Evolutionary conservation across 2,888 invertebrate species (phyloP).

Genomic region (Lithophane socia): DNA sequence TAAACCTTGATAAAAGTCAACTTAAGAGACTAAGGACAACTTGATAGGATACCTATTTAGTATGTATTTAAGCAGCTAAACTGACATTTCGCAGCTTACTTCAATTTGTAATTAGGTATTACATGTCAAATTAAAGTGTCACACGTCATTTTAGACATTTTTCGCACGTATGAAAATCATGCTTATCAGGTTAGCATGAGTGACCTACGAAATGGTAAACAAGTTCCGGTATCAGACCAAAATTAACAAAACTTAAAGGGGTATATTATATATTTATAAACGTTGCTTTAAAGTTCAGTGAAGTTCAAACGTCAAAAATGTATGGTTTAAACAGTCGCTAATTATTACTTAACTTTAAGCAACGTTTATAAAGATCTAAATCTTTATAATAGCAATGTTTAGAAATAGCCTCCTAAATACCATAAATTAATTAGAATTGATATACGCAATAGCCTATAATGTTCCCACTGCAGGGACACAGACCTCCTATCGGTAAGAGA

Average conservation of each 20-base stretch:
- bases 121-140: neutral
- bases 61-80: slow-evolving; percentile 13
- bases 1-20: slow-evolving; percentile 28
- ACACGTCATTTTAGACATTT: neutral
- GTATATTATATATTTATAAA: too few species aligned
- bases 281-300: neutral
- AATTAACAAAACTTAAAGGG: too few species aligned
- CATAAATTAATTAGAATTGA: neutral
- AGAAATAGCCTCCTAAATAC: neutral
- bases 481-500: too few species aligned
- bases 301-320: neutral
- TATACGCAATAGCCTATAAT: too few species aligned
- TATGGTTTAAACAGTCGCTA: neutral
- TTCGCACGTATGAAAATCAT: neutral
- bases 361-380: too few species aligned
- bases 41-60: slow-evolving; percentile 16
- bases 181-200: too few species aligned
- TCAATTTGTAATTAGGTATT: slow-evolving; percentile 9
- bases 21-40: slow-evolving; percentile 13
- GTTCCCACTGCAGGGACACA: too few species aligned
- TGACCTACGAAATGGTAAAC: too few species aligned
- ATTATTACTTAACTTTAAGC: neutral
- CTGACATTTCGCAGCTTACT: slow-evolving; percentile 23
- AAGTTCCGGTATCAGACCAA: too few species aligned
- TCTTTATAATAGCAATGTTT: neutral